Percentiles rank a stretch among this genome's conserved stretches.
Evolutionary conservation across 2,888 invertebrate species (phyloP).

Genomic region (Pristionchus entomophagus): DNA sequence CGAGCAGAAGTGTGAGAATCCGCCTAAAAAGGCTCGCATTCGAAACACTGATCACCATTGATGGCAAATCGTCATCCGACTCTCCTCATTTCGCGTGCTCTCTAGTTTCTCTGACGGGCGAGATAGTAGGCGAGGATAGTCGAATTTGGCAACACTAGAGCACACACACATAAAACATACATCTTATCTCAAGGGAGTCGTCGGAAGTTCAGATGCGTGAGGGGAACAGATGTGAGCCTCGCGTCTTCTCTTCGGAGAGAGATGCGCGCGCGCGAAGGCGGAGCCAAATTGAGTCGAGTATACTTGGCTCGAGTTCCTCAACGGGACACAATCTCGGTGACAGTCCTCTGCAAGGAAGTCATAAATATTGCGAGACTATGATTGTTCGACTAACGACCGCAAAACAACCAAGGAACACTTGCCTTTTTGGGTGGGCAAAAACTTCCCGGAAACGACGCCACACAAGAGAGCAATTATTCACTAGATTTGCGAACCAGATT

Average conservation of each 20-base stretch:
- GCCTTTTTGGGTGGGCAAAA: not conserved
- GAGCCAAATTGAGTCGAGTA: not conserved
- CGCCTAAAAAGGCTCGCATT: not conserved
- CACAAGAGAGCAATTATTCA: not conserved
- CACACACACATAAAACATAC: conserved; percentile 3
- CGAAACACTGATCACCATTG: too few species aligned
- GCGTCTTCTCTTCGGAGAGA: not conserved
- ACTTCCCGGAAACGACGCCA: not conserved
- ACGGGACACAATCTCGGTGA: too few species aligned
- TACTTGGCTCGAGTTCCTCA: not conserved
- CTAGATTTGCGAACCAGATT: not conserved
- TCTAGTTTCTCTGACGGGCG: too few species aligned
- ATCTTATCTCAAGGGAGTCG: not conserved
- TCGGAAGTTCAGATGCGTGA: conserved; percentile 7
- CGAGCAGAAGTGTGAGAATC: not conserved
- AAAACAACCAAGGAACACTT: not conserved
- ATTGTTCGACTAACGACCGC: not conserved
- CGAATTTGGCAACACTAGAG: not conserved
- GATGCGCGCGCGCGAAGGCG: not conserved
- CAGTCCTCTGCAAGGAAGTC: too few species aligned
- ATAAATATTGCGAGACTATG: not conserved
- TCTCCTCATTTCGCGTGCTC: too few species aligned
- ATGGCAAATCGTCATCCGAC: too few species aligned
- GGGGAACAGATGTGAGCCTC: conserved; percentile 8
- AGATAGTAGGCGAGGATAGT: not conserved